Conservation (phyloP, 2,888 invertebrate genomes). For the Rhopalosiphum nymphaeae region DNA sequence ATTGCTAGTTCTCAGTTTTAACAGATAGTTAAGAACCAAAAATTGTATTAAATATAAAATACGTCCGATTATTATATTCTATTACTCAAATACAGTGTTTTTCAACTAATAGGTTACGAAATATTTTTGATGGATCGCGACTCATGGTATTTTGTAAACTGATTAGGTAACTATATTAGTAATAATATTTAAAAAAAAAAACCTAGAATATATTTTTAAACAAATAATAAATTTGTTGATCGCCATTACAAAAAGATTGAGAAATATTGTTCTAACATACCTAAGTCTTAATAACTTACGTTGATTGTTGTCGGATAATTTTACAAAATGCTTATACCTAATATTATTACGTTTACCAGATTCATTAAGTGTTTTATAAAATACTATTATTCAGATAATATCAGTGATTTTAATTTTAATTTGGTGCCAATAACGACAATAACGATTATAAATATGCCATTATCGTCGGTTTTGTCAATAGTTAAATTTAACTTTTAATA, state of each 20-base stretch:
- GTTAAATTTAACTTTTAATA: too few species aligned
- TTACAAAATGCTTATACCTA: neutral
- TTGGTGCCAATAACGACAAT: neutral
- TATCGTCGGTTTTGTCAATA: too few species aligned
- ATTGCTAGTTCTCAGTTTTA: too few species aligned
- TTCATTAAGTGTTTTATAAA: neutral
- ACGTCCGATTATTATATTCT: neutral
- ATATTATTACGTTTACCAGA: neutral
- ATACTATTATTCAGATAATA: neutral
- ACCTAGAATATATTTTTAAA: too few species aligned
- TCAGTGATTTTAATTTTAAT: neutral
- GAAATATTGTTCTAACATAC: neutral
- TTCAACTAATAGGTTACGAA: too few species aligned
- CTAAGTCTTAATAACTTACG: neutral
- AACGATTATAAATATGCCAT: neutral
- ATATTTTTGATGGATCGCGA: too few species aligned
- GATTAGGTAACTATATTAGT: too few species aligned
- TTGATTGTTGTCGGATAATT: neutral
- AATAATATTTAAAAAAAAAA: too few species aligned
- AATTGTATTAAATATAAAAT: neutral
- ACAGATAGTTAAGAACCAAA: too few species aligned
- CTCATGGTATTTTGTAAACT: too few species aligned
- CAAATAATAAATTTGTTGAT: too few species aligned
- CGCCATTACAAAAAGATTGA: too few species aligned
- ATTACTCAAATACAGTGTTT: neutral